These are phyloP conservation scores for Drosophila paracracens DNA, from an alignment of 2,888 invertebrate species.

Conservation along the genomic window DNA sequence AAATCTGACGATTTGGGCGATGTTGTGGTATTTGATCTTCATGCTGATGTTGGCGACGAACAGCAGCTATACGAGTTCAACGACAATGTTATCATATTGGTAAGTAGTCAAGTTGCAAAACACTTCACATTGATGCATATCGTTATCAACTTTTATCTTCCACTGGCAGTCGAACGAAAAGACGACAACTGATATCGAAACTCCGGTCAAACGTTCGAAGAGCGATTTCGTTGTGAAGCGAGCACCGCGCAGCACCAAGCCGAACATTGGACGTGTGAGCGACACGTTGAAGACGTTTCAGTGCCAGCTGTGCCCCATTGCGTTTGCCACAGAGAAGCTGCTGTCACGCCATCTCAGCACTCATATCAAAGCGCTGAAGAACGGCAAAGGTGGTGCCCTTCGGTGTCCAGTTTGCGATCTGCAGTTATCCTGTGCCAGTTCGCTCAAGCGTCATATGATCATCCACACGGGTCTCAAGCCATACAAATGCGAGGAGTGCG, in stretches of 20 bases:
- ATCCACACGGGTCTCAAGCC: constrained; percentile 87
- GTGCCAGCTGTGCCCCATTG: constrained; percentile 88
- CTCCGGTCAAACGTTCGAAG: constrained; percentile 21
- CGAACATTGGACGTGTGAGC: constrained; percentile 52
- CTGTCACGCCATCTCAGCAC: constrained; percentile 88
- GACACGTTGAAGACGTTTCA: constrained; percentile 86
- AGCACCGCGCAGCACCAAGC: constrained; percentile 18
- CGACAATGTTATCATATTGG: constrained; percentile 85
- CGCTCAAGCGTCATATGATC: constrained; percentile 89
- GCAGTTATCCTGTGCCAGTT: constrained; percentile 88
- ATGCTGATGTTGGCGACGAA: constrained; percentile 54
- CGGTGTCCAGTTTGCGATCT: constrained; percentile 87
- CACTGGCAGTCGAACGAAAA: constrained; percentile 51
- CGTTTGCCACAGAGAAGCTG: constrained; percentile 87
- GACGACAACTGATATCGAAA: background rate
- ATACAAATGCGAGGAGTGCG: constrained; percentile 86
- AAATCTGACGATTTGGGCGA: constrained; percentile 64
- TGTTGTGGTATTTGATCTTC: constrained; percentile 71
- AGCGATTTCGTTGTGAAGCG: constrained; percentile 42
- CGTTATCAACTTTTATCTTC: background rate
- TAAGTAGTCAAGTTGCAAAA: constrained; percentile 5
- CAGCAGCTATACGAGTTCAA: constrained; percentile 75
- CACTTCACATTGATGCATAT: background rate
- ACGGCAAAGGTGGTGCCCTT: constrained; percentile 85
- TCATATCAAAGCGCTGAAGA: constrained; percentile 86